A percentile compares a stretch with the other conserved stretches of the same genome.
These are phyloP conservation scores for Taeniopygia guttata DNA, from an alignment of 2,797 vertebrate species.

Conservation along the genomic window DNA sequence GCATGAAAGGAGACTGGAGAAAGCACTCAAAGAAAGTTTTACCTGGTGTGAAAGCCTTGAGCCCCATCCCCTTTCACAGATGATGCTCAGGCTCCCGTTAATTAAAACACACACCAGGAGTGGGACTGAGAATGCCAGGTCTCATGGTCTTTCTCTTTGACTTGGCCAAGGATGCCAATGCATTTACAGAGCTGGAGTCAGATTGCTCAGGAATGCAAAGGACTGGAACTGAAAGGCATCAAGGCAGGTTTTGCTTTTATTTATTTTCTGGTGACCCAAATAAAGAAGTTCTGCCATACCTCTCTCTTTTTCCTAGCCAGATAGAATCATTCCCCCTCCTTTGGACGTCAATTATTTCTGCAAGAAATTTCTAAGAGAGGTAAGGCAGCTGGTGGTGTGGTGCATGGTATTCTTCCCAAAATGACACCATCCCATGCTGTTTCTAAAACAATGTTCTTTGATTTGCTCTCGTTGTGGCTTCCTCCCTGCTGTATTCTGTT, in stretches of 20 bases:
- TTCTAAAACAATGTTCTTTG: neutral
- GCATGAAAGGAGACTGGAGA: slow-evolving; percentile 19
- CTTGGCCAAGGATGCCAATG: slow-evolving; percentile 50
- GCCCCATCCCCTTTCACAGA: slow-evolving; percentile 22
- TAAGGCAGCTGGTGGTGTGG: neutral
- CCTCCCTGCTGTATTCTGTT: neutral
- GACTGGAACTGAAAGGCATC: slow-evolving; percentile 49
- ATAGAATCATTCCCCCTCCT: neutral
- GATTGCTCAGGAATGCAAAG: slow-evolving; percentile 53
- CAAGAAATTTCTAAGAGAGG: neutral
- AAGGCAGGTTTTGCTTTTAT: slow-evolving; percentile 36
- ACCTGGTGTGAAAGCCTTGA: slow-evolving; percentile 38
- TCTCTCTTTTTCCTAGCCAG: neutral
- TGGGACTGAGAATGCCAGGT: slow-evolving; percentile 1
- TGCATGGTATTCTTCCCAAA: neutral
- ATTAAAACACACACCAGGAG: slow-evolving; percentile 44
- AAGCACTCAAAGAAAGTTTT: slow-evolving; percentile 55
- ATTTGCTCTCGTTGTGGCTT: neutral
- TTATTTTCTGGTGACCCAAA: slow-evolving; percentile 27
- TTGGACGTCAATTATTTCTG: neutral
- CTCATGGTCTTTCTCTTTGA: slow-evolving; percentile 53
- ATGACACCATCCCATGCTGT: neutral
- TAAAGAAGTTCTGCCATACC: slow-evolving; percentile 15
- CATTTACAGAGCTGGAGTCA: slow-evolving; percentile 44
- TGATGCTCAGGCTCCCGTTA: slow-evolving; percentile 3